Evolutionary conservation across 2,888 invertebrate species (phyloP).

Genomic region (Sphaerophoria rueppellii): DNA sequence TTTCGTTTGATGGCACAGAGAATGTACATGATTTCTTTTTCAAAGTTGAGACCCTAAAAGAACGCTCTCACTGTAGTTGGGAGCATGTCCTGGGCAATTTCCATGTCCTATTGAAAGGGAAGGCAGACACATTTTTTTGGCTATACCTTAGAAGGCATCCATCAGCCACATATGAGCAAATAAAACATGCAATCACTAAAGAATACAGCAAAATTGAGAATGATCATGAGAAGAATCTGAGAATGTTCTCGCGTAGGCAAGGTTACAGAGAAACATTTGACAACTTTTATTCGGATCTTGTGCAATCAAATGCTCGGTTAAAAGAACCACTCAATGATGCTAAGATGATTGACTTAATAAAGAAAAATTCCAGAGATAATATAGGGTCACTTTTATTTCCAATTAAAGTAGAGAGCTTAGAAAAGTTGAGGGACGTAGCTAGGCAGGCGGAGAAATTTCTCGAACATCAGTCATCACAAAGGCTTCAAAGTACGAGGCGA

Average conservation of each 20-base stretch:
- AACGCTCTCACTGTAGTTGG: background rate
- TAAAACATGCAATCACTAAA: background rate
- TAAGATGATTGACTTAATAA: conserved; percentile 6
- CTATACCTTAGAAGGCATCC: background rate
- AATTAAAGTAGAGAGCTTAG: background rate
- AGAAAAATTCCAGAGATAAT: conserved; percentile 13
- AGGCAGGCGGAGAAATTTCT: conserved; percentile 3
- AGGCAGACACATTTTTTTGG: conserved; percentile 16
- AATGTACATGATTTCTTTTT: conserved; percentile 17
- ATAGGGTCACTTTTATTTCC: background rate
- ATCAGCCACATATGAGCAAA: background rate
- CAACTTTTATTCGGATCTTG: conserved; percentile 13
- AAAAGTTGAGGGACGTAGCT: background rate
- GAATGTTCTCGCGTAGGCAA: background rate
- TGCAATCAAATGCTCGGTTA: conserved; percentile 10
- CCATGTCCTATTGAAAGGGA: conserved; percentile 14
- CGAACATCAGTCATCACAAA: background rate
- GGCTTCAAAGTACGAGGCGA: background rate
- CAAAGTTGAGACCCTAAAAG: conserved; percentile 12
- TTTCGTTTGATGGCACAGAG: background rate
- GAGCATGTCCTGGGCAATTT: conserved; percentile 9
- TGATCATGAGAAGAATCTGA: background rate
- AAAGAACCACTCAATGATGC: conserved; percentile 1
- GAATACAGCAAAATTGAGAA: conserved; percentile 3
- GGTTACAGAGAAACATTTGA: conserved; percentile 11